These are phyloP conservation scores for Dryobates pubescens DNA, from an alignment of 2,797 vertebrate genomes.

Conservation along the genomic window DNA sequence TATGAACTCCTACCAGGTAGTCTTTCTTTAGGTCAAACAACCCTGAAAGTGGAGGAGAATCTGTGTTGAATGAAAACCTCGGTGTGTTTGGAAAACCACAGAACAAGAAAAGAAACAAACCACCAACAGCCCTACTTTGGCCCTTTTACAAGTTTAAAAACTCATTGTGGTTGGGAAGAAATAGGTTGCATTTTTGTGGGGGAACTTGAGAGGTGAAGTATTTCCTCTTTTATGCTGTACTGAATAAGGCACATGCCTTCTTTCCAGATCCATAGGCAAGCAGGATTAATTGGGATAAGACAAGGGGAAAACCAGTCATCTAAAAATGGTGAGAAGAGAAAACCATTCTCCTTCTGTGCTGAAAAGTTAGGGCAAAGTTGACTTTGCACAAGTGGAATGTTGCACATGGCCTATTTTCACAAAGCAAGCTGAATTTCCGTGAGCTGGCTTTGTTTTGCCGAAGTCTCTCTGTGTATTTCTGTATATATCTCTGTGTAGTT, in stretches of 20 bases:
- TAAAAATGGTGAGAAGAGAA: neutral
- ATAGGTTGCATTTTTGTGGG: conserved; percentile 31
- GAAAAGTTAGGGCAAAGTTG: neutral
- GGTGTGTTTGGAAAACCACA: conserved; percentile 44
- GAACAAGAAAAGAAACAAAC: conserved; percentile 9
- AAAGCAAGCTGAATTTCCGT: rapidly evolving
- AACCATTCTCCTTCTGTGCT: neutral
- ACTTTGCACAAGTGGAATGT: neutral
- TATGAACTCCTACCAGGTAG: conserved; percentile 51
- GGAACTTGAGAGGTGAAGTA: conserved; percentile 21
- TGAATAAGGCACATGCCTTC: conserved; percentile 31
- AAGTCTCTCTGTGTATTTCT: neutral
- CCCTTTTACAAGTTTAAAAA: conserved; percentile 42
- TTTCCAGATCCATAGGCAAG: conserved; percentile 10
- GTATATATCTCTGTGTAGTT: too few relatives aligned
- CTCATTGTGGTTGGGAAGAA: conserved; percentile 36
- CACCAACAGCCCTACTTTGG: conserved; percentile 23
- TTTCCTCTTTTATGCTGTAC: conserved; percentile 15
- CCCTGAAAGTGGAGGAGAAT: conserved; percentile 40
- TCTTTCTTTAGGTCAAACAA: conserved; percentile 55
- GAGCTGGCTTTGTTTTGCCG: neutral
- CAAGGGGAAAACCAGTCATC: neutral
- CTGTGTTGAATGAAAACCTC: conserved; percentile 37
- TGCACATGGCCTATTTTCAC: neutral
- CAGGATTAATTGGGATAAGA: conserved; percentile 11